These are phyloP conservation scores for Phalacrocorax carbo DNA, from an alignment of 2,113 vertebrate species.

Conservation along the genomic window DNA sequence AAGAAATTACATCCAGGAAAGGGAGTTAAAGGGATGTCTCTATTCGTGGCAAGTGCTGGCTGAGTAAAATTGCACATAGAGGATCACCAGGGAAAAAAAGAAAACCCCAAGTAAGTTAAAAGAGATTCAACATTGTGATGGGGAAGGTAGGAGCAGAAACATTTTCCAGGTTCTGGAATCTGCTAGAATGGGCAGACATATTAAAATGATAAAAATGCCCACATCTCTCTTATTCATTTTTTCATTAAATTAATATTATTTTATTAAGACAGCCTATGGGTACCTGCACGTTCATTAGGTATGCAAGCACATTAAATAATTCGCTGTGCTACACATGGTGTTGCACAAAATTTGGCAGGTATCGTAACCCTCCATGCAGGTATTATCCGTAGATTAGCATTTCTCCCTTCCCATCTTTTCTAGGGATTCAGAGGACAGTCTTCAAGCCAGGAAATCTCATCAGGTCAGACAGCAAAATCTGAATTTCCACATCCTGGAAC, in stretches of 20 bases:
- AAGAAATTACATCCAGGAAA: conserved; percentile 39
- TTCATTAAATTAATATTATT: background rate
- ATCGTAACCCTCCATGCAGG: accelerated
- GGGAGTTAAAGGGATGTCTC: conserved; percentile 38
- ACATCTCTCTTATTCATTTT: background rate
- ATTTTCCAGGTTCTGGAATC: background rate
- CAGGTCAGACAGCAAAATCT: background rate
- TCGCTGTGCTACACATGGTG: background rate
- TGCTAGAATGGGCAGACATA: background rate
- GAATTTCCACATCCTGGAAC: background rate
- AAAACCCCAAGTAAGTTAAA: background rate
- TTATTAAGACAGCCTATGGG: background rate
- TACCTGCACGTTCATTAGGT: background rate
- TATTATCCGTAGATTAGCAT: background rate
- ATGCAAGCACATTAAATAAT: background rate
- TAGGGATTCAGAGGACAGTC: background rate
- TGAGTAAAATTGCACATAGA: background rate
- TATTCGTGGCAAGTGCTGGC: background rate
- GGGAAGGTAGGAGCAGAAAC: background rate
- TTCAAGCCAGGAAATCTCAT: background rate
- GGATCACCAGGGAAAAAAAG: background rate
- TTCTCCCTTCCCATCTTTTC: background rate
- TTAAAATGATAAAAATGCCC: background rate
- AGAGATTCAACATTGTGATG: background rate
- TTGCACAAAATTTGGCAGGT: background rate